These are phyloP conservation scores for Clavelina lepadiformis DNA, from an alignment of 23 tunicate genomes.

Conservation along the genomic window DNA sequence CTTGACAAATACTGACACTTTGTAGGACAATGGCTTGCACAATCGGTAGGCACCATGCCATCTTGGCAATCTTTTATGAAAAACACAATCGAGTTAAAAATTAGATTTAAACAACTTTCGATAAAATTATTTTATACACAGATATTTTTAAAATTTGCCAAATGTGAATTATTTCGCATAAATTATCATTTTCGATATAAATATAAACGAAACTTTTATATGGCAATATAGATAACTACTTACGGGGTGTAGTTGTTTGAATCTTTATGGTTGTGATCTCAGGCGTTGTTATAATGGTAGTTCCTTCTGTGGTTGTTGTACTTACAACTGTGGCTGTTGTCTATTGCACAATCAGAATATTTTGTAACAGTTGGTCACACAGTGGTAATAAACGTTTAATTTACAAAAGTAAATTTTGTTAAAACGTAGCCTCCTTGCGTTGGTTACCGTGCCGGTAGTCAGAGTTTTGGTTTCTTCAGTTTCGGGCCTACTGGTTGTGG, in stretches of 20 bases:
- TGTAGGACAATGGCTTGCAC: conserved; percentile 41
- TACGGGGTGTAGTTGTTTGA: neutral
- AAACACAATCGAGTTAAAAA: too few relatives aligned
- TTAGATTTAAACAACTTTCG: too few relatives aligned
- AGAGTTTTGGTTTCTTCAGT: conserved; percentile 6
- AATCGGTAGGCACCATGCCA: conserved; percentile 46
- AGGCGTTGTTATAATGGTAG: too few relatives aligned
- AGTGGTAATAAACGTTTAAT: neutral
- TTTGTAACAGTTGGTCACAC: too few relatives aligned
- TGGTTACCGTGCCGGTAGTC: conserved; percentile 1
- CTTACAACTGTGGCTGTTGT: neutral
- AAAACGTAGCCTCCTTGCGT: neutral
- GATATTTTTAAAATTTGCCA: too few relatives aligned
- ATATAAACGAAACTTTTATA: too few relatives aligned
- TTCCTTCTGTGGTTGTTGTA: neutral
- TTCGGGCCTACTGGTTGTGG: conserved; percentile 20
- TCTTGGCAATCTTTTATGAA: conserved; percentile 68
- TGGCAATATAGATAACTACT: neutral
- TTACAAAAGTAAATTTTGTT: neutral
- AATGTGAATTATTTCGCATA: too few relatives aligned
- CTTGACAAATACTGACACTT: conserved; percentile 42
- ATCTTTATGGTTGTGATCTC: neutral
- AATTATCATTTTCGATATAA: too few relatives aligned
- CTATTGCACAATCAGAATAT: too few relatives aligned
- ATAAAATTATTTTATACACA: too few relatives aligned